Evolutionary conservation across 2,113 vertebrate species (phyloP).

Genomic region (Psilopogon haemacephalus): DNA sequence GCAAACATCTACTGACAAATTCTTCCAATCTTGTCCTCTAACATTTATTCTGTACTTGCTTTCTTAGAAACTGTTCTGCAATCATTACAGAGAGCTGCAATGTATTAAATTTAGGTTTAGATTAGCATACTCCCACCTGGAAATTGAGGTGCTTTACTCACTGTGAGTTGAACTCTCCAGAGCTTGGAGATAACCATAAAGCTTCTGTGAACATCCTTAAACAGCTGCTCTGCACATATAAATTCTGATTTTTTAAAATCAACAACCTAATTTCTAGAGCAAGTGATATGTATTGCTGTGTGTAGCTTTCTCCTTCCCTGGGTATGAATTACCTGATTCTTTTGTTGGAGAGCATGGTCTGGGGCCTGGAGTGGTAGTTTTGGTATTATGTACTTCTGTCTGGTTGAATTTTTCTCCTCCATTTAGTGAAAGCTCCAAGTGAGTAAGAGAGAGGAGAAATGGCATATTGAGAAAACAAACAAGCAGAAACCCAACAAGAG

Average conservation of each 20-base stretch:
- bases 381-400: not conserved
- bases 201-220: slow-evolving; percentile 25
- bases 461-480: rapidly evolving
- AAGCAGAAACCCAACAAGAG: not conserved
- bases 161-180: not conserved
- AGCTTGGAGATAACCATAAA: slow-evolving; percentile 30
- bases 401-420: not conserved
- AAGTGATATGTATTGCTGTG: not conserved
- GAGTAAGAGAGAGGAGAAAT: not conserved
- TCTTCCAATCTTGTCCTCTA: not conserved
- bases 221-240: slow-evolving; percentile 15
- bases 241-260: not conserved
- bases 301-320: not conserved
- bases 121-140: slow-evolving; percentile 31
- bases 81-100: not conserved
- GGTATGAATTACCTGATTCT: not conserved
- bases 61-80: not conserved
- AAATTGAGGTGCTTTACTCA: slow-evolving; percentile 51
- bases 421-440: not conserved
- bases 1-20: not conserved
- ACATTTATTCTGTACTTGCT: not conserved
- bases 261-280: not conserved
- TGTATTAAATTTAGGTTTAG: slow-evolving; percentile 9
- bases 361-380: not conserved
- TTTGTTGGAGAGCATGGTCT: not conserved